phyloP scores from a whole-genome alignment of 2,888 invertebrate genomes.

The Macroteleia sp. region DNA sequence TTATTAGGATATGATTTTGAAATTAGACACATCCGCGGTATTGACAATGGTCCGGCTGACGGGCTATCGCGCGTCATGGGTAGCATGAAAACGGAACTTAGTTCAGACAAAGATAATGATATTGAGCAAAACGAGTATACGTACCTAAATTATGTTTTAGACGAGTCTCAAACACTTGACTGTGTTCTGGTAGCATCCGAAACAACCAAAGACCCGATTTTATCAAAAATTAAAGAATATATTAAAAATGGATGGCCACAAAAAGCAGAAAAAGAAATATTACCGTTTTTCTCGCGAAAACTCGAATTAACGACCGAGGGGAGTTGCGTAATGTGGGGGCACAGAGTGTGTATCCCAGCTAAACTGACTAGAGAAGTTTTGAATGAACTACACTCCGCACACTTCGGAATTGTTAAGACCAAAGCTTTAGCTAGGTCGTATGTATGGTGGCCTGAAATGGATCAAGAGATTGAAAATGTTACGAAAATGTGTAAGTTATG shows the following conservation, averaged over 20 bases:
- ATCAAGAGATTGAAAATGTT: conserved; percentile 58
- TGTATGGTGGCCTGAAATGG: conserved; percentile 66
- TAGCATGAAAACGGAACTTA: neutral
- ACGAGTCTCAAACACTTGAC: conserved; percentile 14
- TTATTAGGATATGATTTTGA: conserved; percentile 60
- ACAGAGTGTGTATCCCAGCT: conserved; percentile 38
- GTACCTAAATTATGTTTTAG: conserved; percentile 20
- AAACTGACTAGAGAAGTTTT: conserved; percentile 32
- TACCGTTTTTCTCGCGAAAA: neutral
- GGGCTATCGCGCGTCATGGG: conserved; percentile 1
- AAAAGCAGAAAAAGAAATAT: neutral
- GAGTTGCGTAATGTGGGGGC: too few relatives aligned
- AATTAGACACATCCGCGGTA: neutral
- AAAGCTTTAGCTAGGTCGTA: conserved; percentile 60
- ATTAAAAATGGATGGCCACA: conserved; percentile 24
- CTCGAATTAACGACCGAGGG: conserved; percentile 9
- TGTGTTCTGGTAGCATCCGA: neutral
- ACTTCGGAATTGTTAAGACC: conserved; percentile 59
- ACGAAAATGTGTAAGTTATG: conserved; percentile 57
- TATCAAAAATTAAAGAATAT: neutral
- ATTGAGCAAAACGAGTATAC: conserved; percentile 9
- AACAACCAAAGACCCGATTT: neutral
- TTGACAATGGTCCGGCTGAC: neutral
- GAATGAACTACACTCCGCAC: conserved; percentile 50
- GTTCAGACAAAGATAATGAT: neutral